Conservation (phyloP, 2,888 invertebrate genomes). For the Pteria penguin region DNA sequence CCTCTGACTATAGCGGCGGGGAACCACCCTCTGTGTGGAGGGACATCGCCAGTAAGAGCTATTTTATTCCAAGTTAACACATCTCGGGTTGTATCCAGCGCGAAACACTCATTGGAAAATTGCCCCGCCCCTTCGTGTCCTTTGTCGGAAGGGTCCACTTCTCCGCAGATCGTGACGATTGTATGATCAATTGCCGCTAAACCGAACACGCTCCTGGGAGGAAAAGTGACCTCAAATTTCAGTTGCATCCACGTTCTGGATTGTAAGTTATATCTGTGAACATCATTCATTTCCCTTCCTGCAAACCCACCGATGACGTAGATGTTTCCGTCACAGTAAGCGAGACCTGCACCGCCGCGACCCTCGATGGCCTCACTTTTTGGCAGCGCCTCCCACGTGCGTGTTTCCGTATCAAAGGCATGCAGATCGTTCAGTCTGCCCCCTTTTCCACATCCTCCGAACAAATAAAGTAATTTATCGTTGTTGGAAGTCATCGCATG, state of each 20-base stretch:
- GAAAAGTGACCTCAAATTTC: slow-evolving; percentile 24
- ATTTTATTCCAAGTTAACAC: slow-evolving; percentile 33
- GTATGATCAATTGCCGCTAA: slow-evolving; percentile 30
- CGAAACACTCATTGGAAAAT: slow-evolving; percentile 48
- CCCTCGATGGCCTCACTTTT: slow-evolving; percentile 35
- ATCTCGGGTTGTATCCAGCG: slow-evolving; percentile 24
- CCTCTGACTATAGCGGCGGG: slow-evolving; percentile 7
- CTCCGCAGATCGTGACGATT: slow-evolving; percentile 47
- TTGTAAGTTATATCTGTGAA: slow-evolving; percentile 42
- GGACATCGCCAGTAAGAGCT: slow-evolving; percentile 7
- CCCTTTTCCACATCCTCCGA: slow-evolving; percentile 49
- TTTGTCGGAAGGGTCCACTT: slow-evolving; percentile 44
- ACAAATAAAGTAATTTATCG: slow-evolving; percentile 46
- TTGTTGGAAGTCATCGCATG: slow-evolving; percentile 47
- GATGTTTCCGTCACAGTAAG: slow-evolving; percentile 26
- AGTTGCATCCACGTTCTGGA: slow-evolving; percentile 42
- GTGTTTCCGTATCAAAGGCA: slow-evolving; percentile 38
- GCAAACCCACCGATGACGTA: slow-evolving; percentile 52
- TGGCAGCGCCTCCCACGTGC: slow-evolving; percentile 46
- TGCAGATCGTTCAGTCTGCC: slow-evolving; percentile 49
- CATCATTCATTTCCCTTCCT: slow-evolving; percentile 49
- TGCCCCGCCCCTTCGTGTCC: slow-evolving; percentile 50
- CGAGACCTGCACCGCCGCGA: slow-evolving; percentile 49
- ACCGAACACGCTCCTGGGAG: slow-evolving; percentile 54
- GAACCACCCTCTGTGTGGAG: slow-evolving; percentile 46